These are phyloP conservation scores for Empidonax traillii DNA, from an alignment of 2,113 vertebrate species.

Conservation along the genomic window DNA sequence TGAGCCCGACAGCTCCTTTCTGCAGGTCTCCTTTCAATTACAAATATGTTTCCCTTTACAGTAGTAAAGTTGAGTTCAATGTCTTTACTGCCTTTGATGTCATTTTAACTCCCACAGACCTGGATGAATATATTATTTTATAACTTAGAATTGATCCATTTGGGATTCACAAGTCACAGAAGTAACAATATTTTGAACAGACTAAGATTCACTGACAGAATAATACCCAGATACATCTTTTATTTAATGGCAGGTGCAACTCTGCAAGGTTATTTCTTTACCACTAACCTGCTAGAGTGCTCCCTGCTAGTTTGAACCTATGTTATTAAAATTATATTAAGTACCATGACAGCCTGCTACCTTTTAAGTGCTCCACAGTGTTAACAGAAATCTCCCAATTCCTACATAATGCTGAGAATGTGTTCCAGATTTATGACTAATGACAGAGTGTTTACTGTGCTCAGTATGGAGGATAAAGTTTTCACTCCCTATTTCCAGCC, in stretches of 20 bases:
- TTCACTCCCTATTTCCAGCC: background rate
- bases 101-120: background rate
- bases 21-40: background rate
- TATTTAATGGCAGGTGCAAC: background rate
- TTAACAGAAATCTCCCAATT: background rate
- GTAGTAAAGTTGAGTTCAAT: background rate
- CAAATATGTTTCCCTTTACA: background rate
- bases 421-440: background rate
- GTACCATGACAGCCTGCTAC: background rate
- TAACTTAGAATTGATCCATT: background rate
- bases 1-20: background rate
- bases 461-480: background rate
- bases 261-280: background rate
- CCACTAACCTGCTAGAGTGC: background rate
- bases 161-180: background rate
- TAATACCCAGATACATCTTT: background rate
- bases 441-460: background rate
- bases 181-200: constrained; percentile 8
- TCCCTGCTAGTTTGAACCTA: background rate
- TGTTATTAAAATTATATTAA: background rate
- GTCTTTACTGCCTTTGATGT: background rate
- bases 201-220: background rate
- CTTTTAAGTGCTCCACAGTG: background rate
- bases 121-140: background rate
- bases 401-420: background rate